Conservation (phyloP, 2,113 vertebrate genomes). For the Montifringilla adamsi region DNA sequence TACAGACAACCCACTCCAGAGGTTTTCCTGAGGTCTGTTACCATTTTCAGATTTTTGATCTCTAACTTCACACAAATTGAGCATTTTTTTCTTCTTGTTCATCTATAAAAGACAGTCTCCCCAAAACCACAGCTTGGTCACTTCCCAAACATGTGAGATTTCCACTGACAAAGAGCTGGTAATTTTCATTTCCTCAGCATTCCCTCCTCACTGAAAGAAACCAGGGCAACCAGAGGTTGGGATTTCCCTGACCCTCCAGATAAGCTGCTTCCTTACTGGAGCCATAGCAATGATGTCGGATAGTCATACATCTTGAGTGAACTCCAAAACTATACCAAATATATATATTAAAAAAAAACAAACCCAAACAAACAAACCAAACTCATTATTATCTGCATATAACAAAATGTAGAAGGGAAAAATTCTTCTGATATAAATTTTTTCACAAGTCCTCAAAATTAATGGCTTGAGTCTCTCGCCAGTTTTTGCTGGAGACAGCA, state of each 20-base stretch:
- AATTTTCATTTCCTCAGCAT: background rate
- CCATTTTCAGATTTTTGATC: background rate
- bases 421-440: background rate
- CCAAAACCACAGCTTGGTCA: background rate
- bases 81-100: background rate
- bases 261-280: background rate
- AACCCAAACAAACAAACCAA: background rate
- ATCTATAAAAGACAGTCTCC: background rate
- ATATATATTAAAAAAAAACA: background rate
- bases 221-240: background rate
- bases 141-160: background rate
- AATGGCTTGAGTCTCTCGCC: background rate
- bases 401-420: background rate
- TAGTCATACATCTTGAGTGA: background rate
- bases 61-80: background rate
- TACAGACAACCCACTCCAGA: background rate
- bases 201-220: background rate
- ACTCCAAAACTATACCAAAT: background rate
- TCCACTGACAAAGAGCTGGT: background rate
- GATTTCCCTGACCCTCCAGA: background rate
- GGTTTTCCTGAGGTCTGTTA: background rate
- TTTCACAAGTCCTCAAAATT: background rate
- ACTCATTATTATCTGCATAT: background rate
- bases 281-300: background rate
- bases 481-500: background rate